Base-by-base conservation (phyloP, 1,140 invertebrate genomes). In the Phymorhynchus buccinoides region DNA sequence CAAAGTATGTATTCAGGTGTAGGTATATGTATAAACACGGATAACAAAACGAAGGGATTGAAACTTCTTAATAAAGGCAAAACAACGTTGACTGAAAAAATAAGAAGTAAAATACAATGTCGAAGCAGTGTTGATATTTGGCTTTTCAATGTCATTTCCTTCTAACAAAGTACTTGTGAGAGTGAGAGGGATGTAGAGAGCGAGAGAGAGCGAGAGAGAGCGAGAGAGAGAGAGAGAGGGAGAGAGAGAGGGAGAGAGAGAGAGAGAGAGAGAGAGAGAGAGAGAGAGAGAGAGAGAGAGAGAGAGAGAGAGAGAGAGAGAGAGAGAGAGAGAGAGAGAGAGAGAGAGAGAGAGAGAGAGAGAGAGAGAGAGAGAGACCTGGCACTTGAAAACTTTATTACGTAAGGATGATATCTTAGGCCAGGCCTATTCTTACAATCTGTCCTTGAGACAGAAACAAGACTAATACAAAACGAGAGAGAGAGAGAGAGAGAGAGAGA, bases 401-500 rank as follows among this genome's bases (percentile, higher is more conserved):
- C n/a, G n/a, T n/a, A n/a, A n/a, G n/a, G n/a, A n/a, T n/a, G n/a
- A n/a, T n/a, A n/a, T n/a, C n/a, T n/a, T n/a, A n/a, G n/a, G n/a
- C n/a, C n/a, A n/a, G n/a, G n/a, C n/a, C n/a, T n/a, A n/a, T n/a
- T n/a, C n/a, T n/a, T n/a, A n/a, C n/a, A n/a, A n/a, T n/a, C n/a
- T n/a, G n/a, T n/a, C n/a, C n/a, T n/a, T n/a, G n/a, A n/a, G n/a
- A n/a, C n/a, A n/a, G n/a, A n/a, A n/a, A n/a, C n/a, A n/a, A n/a
- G n/a, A n/a, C n/a, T n/a, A n/a, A n/a, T 16, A 66, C 18, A 66
- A n/a, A 66, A n/a, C 18, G 62, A 66, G 62, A 66, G 62, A 66
- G 62, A 30, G 62, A 66, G 62, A 66, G 62, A 66, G 62, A 66
- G 62, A 30, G 62, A 66, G 62, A 66, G 62, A 66, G 62, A 66